Conservation (phyloP, 2,797 vertebrate genomes). For the Okamejei kenojei region DNA sequence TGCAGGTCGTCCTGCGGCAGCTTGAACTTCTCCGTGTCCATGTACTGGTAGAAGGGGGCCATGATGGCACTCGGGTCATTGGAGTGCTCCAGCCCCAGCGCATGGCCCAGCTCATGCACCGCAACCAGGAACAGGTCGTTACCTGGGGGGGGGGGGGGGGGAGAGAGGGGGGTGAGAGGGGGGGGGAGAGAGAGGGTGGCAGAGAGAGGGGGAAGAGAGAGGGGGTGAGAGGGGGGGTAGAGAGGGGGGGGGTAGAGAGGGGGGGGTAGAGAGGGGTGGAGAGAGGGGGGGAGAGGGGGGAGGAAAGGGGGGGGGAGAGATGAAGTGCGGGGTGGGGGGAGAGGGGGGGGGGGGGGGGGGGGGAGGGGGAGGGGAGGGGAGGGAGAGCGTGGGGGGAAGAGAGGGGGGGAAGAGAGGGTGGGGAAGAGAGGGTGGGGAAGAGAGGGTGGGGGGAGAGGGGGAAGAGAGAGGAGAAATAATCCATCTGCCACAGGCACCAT, state of each 20-base stretch:
- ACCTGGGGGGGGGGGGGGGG: conserved; percentile 55
- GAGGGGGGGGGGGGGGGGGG: neutral
- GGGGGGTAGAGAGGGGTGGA: neutral
- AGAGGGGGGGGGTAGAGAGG: neutral
- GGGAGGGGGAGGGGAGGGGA: too few species aligned
- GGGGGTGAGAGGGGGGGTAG: too few species aligned
- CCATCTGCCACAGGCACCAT: too few species aligned
- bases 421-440: neutral
- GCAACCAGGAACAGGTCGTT: conserved; percentile 93
- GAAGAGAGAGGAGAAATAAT: too few species aligned
- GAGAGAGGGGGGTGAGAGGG: too few species aligned
- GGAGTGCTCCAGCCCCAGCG: conserved; percentile 87
- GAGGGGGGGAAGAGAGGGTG: too few species aligned
- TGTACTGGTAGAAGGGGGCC: conserved; percentile 98
- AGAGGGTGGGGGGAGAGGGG: too few species aligned
- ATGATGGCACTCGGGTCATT: conserved; percentile 94
- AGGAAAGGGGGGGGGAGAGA: too few species aligned
- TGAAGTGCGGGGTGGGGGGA: too few species aligned
- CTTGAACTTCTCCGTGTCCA: conserved; percentile 96
- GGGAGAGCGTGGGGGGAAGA: too few species aligned
- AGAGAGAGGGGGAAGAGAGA: neutral
- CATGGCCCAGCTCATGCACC: conserved; percentile 88
- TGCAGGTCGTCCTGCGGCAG: conserved; percentile 93
- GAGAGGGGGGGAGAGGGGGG: too few species aligned
- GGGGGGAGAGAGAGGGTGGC: neutral